Base-by-base conservation (phyloP, 35 echinoderm and acorn worm genomes). In the Diadema setosum region DNA sequence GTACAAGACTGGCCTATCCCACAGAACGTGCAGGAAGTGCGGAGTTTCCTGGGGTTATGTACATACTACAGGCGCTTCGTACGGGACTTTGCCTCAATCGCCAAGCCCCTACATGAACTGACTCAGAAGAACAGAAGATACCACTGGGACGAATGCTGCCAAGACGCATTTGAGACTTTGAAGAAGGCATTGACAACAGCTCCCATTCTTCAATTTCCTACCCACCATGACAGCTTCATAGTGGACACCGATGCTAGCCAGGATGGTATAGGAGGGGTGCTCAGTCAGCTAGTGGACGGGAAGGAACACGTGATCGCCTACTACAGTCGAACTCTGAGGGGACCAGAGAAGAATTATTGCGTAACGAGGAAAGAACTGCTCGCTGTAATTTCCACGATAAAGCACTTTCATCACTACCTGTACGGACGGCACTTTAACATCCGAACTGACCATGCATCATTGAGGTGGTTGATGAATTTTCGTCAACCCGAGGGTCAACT, bases 341-440 rank as follows among this genome's bases (percentile, higher is more conserved):
- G 52, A 40, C 25, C 46, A 32, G 81, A 97, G 56, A 89, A 82
- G 36, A 85, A 86, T 36, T 89, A 92, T 32, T 89, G 90, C 39
- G 70, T 84, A 0, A 92, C 86, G 2, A 24, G 46, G 5, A 80
- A 64, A 25, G 90, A 97, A 48, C 44, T 97, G 8, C 58, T 92
- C 3, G 65, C 90, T 42, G 57, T 92, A 5, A 82, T 93, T 5
- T 65, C 6, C 24, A 58, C 48, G 36, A 75, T 96, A 5, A 84
- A 81, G 52, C 56, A 92, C 20, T 96, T 85, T 56, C 63, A 70
- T 2, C 94, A 92, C 34, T 88, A 96, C 58, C 33, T 96, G 11
- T 45, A 82, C 24, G 94, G 85, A 20, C 74, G 26, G 0, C 33
- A 65, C 8, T 92, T 97, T 49, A 1, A 60, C 5, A 34, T 97